phyloP scores from a whole-genome alignment of 2,888 invertebrate species.

The Exocentrus adspersus region DNA sequence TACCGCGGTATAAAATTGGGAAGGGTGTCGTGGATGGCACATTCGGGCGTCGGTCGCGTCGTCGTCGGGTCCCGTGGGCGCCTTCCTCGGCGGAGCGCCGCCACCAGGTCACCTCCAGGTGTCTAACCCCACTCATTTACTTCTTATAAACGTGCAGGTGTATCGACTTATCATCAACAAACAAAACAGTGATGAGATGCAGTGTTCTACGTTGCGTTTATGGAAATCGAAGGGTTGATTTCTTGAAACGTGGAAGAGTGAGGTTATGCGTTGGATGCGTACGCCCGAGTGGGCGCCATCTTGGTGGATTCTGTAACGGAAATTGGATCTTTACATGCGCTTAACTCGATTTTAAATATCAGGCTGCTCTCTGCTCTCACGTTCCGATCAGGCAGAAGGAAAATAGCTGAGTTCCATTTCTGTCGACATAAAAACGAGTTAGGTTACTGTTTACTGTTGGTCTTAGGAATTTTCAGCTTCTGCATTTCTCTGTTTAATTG shows the following conservation, averaged over 20 bases:
- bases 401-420: neutral
- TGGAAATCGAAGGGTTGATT: neutral
- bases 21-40: constrained; percentile 64
- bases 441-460: too few species aligned
- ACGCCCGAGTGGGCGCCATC: constrained; percentile 33
- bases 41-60: constrained; percentile 63
- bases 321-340: neutral
- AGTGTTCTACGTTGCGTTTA: constrained; percentile 1
- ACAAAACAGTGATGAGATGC: neutral
- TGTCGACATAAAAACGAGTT: neutral
- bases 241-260: constrained; percentile 35
- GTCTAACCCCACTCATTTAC: constrained; percentile 19
- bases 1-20: constrained; percentile 64
- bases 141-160: neutral
- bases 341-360: neutral
- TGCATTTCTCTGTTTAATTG: too few species aligned
- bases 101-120: constrained; percentile 49
- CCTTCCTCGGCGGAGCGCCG: constrained; percentile 43
- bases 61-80: constrained; percentile 50
- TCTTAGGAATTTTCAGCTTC: too few species aligned
- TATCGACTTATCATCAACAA: neutral
- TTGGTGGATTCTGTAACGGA: constrained; percentile 30
- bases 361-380: too few species aligned
- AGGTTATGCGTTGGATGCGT: constrained; percentile 39
- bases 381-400: too few species aligned